Evolutionary conservation across 2,797 vertebrate genomes (phyloP).

Genomic region (Octomys mimax): DNA sequence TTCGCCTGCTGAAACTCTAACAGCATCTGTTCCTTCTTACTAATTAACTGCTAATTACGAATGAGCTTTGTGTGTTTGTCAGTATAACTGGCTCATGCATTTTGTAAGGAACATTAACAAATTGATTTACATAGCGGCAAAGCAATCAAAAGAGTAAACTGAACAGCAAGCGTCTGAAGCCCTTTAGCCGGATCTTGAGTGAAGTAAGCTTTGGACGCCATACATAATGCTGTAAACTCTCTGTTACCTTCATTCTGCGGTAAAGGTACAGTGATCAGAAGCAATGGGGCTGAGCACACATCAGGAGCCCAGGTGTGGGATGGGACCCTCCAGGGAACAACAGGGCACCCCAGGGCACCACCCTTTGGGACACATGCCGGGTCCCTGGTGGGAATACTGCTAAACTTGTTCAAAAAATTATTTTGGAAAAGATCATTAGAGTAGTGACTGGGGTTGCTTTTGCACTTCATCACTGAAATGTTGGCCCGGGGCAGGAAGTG

Average conservation of each 20-base stretch:
- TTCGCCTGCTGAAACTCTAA: slow-evolving; percentile 93
- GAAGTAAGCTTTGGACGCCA: slow-evolving; percentile 81
- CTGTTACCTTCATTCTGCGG: not conserved
- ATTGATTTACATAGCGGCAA: slow-evolving; percentile 93
- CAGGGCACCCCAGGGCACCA: not conserved
- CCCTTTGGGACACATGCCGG: rapidly evolving
- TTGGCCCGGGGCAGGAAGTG: too few species aligned
- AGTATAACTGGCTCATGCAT: slow-evolving; percentile 92
- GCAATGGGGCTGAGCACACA: rapidly evolving
- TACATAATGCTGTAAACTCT: not conserved
- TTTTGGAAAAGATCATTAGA: not conserved
- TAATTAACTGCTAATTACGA: slow-evolving; percentile 98
- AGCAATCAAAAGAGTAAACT: slow-evolving; percentile 91
- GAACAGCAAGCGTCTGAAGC: slow-evolving; percentile 89
- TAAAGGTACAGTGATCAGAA: not conserved
- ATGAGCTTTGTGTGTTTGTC: slow-evolving; percentile 94
- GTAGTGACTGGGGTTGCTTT: rapidly evolving
- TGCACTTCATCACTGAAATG: rapidly evolving
- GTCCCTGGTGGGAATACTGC: not conserved
- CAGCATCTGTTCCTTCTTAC: slow-evolving; percentile 96
- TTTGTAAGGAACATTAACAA: slow-evolving; percentile 94
- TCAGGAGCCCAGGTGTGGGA: rapidly evolving
- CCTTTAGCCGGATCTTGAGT: slow-evolving; percentile 84
- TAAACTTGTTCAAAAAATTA: not conserved
- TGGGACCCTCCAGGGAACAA: not conserved